phyloP scores from a whole-genome alignment of 2,888 invertebrate genomes.

The Abrostola tripartita region DNA sequence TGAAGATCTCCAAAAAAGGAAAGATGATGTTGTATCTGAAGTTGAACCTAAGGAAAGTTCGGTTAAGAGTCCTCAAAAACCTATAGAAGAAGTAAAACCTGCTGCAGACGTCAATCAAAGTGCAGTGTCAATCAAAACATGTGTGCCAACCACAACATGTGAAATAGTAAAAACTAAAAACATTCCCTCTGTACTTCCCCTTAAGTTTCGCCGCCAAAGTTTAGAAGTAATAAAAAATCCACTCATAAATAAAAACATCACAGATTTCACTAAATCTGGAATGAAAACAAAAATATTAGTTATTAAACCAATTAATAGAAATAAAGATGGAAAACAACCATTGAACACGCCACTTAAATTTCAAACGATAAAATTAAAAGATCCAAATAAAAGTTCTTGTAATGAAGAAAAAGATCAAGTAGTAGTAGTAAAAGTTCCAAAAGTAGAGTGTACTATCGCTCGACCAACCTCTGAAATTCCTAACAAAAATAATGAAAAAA shows the following conservation, averaged over 20 bases:
- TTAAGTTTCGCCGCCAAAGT: constrained; percentile 79
- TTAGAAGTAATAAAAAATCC: constrained; percentile 83
- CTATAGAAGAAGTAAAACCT: constrained; percentile 14
- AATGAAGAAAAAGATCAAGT: constrained; percentile 79
- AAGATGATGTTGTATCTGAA: constrained; percentile 12
- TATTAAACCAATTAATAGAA: constrained; percentile 82
- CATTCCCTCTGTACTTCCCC: constrained; percentile 71
- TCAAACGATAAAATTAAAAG: constrained; percentile 92
- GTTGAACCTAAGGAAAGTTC: neutral
- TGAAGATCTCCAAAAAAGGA: constrained; percentile 37
- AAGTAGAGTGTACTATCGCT: constrained; percentile 71
- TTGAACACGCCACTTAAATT: constrained; percentile 75
- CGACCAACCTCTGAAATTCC: constrained; percentile 53
- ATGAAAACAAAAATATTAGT: constrained; percentile 85
- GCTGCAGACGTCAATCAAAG: constrained; percentile 34
- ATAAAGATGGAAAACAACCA: constrained; percentile 70
- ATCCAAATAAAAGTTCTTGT: constrained; percentile 69
- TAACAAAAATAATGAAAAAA: constrained; percentile 38
- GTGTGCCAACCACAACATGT: constrained; percentile 41
- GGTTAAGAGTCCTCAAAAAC: neutral
- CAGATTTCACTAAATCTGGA: constrained; percentile 80
- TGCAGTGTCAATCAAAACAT: constrained; percentile 36
- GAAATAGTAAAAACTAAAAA: constrained; percentile 62
- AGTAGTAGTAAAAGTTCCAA: constrained; percentile 80
- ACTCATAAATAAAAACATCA: constrained; percentile 79